Percentiles rank a stretch among this genome's conserved stretches.
These are phyloP conservation scores for Chiloscyllium punctatum DNA, from an alignment of 2,797 vertebrate species.

Conservation along the genomic window DNA sequence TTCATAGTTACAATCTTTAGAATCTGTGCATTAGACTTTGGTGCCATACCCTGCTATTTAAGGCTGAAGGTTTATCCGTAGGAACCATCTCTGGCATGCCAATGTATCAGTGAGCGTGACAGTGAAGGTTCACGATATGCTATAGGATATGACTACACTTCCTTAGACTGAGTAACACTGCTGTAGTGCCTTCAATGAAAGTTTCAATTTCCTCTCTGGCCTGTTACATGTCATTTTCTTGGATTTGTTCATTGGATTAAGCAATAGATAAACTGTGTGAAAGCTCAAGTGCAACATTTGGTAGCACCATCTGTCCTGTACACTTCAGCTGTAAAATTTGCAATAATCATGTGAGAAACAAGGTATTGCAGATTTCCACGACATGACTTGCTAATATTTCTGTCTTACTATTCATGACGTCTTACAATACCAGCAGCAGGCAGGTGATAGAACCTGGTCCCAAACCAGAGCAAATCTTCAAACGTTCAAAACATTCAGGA, in stretches of 20 bases:
- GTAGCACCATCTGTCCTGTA: not conserved
- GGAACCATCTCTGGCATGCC: not conserved
- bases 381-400: not conserved
- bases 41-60: not conserved
- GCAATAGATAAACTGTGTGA: too few relatives aligned
- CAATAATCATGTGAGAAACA: not conserved
- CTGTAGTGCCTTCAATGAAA: too few relatives aligned
- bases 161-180: too few relatives aligned
- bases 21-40: not conserved
- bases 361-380: too few relatives aligned
- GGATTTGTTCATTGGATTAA: too few relatives aligned
- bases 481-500: not conserved
- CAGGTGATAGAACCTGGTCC: not conserved
- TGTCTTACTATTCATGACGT: not conserved
- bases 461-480: not conserved
- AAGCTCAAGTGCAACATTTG: too few relatives aligned
- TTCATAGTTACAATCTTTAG: not conserved
- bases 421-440: not conserved
- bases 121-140: not conserved
- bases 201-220: too few relatives aligned
- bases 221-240: too few relatives aligned
- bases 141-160: not conserved
- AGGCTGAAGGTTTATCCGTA: too few relatives aligned
- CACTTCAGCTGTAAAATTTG: not conserved
- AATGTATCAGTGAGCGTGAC: not conserved